Percentiles rank a stretch among this genome's conserved stretches.
phyloP scores from a whole-genome alignment of 2,888 invertebrate genomes.

The Smittia aterrima region DNA sequence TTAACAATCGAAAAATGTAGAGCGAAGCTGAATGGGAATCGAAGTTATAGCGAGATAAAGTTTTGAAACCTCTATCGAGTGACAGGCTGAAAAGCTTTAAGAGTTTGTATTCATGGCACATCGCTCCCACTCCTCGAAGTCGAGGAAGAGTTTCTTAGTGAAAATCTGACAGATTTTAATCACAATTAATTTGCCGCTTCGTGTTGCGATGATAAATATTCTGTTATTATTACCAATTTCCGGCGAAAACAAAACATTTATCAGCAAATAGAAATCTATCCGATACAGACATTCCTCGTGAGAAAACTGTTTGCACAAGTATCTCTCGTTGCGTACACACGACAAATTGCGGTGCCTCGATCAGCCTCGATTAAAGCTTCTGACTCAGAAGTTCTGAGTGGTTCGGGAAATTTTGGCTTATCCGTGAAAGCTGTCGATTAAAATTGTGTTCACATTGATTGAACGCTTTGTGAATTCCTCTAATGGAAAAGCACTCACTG shows the following conservation, averaged over 20 bases:
- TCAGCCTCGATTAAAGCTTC: background rate
- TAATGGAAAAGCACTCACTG: no score
- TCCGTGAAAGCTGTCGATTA: no score
- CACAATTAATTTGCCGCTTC: slow-evolving; percentile 20
- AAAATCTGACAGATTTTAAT: slow-evolving; percentile 19
- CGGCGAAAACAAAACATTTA: background rate
- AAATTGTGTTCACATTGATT: no score
- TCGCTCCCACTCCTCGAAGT: background rate
- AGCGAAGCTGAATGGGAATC: background rate
- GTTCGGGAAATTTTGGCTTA: no score
- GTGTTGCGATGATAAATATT: background rate
- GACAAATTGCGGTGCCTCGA: background rate
- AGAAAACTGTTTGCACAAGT: background rate
- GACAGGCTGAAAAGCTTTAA: background rate
- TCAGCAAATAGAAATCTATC: slow-evolving; percentile 14
- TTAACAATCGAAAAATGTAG: background rate
- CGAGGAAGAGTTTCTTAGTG: background rate
- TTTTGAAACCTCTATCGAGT: background rate
- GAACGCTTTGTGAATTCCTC: no score
- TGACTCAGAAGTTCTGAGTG: no score
- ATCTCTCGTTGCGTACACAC: background rate
- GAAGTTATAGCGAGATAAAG: background rate
- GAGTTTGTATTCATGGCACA: background rate
- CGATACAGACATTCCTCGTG: slow-evolving; percentile 2
- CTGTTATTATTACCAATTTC: background rate